These are phyloP conservation scores for Luscinia megarhynchos DNA, from an alignment of 2,797 vertebrate genomes.

Conservation along the genomic window DNA sequence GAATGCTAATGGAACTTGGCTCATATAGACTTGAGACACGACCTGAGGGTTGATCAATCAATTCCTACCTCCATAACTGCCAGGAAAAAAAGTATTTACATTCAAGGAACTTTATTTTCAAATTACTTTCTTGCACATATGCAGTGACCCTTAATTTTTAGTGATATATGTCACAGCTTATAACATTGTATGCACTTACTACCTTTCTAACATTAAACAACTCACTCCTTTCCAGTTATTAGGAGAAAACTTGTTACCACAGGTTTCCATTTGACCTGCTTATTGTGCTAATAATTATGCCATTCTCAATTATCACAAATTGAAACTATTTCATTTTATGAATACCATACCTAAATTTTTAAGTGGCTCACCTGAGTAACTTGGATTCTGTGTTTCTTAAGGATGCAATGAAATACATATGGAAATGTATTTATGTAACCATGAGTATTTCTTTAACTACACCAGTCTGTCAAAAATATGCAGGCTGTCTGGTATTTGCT, in stretches of 20 bases:
- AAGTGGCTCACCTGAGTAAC: neutral
- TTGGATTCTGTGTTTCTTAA: neutral
- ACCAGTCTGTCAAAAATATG: neutral
- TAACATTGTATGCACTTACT: neutral
- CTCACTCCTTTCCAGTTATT: neutral
- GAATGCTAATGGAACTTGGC: neutral
- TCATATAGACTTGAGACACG: neutral
- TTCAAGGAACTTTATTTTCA: neutral
- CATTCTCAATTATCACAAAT: neutral
- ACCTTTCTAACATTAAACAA: neutral
- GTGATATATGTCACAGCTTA: neutral
- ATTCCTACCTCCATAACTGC: neutral
- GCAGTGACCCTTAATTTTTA: neutral
- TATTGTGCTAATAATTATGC: neutral
- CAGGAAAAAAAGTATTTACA: neutral
- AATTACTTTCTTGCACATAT: neutral
- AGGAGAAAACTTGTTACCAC: neutral
- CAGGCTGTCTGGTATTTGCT: conserved; percentile 43
- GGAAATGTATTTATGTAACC: conserved; percentile 6
- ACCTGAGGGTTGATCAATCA: neutral
- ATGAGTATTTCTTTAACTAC: neutral
- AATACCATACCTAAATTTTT: neutral
- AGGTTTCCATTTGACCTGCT: neutral
- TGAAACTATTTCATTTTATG: neutral
- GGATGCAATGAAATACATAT: neutral